Conservation (phyloP, 2,888 invertebrate species). For the Diachrysia chrysitis region DNA sequence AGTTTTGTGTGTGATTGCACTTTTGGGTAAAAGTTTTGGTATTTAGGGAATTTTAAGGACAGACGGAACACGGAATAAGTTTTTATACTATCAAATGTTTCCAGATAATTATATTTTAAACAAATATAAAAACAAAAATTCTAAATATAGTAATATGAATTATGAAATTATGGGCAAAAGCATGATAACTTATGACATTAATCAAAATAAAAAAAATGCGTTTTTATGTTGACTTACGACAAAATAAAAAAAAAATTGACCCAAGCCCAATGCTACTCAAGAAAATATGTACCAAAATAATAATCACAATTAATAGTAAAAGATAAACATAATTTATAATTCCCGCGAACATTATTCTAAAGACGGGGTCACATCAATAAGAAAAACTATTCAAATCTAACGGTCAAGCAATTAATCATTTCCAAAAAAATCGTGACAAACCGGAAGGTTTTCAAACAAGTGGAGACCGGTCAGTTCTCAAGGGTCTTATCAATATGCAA, state of each 20-base stretch:
- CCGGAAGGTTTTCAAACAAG: slow-evolving; percentile 81
- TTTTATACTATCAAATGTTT: no score
- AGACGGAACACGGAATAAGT: no score
- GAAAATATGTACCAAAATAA: neutral
- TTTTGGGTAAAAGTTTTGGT: slow-evolving; percentile 32
- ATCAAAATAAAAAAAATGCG: no score
- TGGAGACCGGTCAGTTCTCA: slow-evolving; percentile 77
- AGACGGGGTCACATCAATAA: slow-evolving; percentile 33
- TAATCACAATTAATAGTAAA: neutral
- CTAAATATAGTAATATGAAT: no score
- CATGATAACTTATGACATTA: no score
- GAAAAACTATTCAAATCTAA: slow-evolving; percentile 50
- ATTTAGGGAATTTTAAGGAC: slow-evolving; percentile 16
- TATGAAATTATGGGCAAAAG: no score
- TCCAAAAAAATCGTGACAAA: slow-evolving; percentile 59
- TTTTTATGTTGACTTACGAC: no score
- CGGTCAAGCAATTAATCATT: slow-evolving; percentile 59
- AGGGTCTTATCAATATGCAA: slow-evolving; percentile 84
- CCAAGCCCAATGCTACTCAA: no score
- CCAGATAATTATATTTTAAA: no score
- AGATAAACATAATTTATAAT: neutral
- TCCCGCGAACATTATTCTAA: slow-evolving; percentile 11
- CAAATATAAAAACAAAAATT: no score
- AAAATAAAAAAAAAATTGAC: no score
- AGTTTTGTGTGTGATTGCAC: slow-evolving; percentile 43